Percentiles rank a stretch among this genome's conserved stretches.
phyloP scores from a whole-genome alignment of 1,140 invertebrate genomes.

The Drosophila kohkoa region DNA sequence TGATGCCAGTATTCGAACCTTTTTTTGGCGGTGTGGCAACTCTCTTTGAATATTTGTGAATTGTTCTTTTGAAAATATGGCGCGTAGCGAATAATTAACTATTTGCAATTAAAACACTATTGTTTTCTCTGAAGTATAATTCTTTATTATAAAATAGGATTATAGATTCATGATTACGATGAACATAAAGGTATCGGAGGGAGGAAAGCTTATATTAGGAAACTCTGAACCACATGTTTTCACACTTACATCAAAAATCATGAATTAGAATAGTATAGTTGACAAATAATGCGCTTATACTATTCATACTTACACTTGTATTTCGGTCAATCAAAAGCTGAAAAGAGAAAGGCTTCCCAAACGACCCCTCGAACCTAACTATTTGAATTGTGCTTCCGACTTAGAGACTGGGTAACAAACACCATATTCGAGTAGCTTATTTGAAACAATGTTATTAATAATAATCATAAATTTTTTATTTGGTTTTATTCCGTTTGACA shows the following conservation, averaged over 20 bases:
- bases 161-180: no score
- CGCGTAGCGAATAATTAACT: background rate
- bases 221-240: no score
- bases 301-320: constrained; percentile 15
- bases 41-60: background rate
- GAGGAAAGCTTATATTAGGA: no score
- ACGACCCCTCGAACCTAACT: constrained; percentile 52
- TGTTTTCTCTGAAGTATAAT: background rate
- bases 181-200: no score
- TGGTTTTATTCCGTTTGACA: constrained; percentile 71
- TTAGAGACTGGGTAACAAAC: constrained; percentile 7
- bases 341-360: constrained; percentile 4
- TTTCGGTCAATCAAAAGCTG: background rate
- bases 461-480: constrained; percentile 79
- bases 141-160: background rate
- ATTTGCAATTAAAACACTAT: background rate
- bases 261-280: background rate
- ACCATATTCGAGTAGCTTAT: background rate
- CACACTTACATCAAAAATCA: no score
- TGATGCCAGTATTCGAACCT: background rate
- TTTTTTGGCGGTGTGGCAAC: constrained; percentile 24
- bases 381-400: constrained; percentile 79
- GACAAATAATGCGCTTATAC: background rate
- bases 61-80: background rate
- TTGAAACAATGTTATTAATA: constrained; percentile 65